Evolutionary conservation across 2,113 vertebrate genomes (phyloP).

Genomic region (Tenrec ecaudatus): DNA sequence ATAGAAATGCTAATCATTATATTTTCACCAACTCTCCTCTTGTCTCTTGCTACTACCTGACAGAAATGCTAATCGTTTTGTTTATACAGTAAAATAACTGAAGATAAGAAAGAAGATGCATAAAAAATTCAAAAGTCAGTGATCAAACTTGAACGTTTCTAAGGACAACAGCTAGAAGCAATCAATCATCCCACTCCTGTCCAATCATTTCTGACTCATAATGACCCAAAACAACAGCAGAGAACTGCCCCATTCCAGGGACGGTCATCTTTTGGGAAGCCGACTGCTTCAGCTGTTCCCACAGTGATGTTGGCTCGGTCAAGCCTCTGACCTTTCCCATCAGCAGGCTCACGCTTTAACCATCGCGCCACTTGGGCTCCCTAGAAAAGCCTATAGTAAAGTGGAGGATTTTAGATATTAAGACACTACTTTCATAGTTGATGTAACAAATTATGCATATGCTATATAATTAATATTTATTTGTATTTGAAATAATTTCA

Average conservation of each 20-base stretch:
- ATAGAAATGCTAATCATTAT: not conserved
- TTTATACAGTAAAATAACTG: not conserved
- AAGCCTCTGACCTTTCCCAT: not conserved
- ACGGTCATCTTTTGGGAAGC: too few relatives aligned
- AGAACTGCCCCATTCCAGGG: not conserved
- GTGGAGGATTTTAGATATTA: not conserved
- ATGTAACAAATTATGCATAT: not conserved
- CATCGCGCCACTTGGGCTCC: not conserved
- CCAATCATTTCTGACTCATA: not conserved
- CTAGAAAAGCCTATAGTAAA: not conserved
- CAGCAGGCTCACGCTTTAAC: not conserved
- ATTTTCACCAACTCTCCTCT: not conserved
- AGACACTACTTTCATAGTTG: not conserved
- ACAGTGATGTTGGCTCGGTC: not conserved
- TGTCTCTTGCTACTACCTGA: not conserved
- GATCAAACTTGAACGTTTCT: not conserved
- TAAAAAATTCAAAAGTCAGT: slow-evolving; percentile 2
- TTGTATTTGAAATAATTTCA: not conserved
- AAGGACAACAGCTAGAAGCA: not conserved
- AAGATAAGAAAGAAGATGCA: not conserved
- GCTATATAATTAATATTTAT: not conserved
- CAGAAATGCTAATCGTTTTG: not conserved
- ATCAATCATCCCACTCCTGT: not conserved
- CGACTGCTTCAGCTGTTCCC: not conserved
- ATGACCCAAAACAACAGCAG: not conserved